A percentile compares a stretch with the other conserved stretches of the same genome.
These are phyloP conservation scores for Hymenochirus boettgeri DNA, from an alignment of 2,113 vertebrate species.

Conservation along the genomic window DNA sequence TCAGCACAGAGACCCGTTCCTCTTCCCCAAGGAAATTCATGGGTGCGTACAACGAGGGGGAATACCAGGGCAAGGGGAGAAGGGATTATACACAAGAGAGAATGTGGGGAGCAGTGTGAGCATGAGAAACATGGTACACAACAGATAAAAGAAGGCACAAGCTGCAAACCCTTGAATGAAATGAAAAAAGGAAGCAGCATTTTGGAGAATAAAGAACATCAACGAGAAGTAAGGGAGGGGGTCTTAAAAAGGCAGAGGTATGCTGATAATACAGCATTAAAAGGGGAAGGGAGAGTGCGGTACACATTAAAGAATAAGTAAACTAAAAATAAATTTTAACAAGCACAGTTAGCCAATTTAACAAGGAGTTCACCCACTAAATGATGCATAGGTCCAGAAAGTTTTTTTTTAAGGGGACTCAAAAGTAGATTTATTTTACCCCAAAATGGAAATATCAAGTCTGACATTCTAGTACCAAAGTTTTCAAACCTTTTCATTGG, in stretches of 20 bases:
- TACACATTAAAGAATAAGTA: background rate
- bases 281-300: background rate
- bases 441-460: too few species aligned
- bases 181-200: background rate
- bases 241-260: background rate
- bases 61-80: conserved; percentile 9
- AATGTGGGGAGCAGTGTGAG: conserved; percentile 1
- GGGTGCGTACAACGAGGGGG: conserved; percentile 12
- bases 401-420: too few species aligned
- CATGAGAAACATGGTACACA: background rate
- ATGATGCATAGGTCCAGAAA: too few species aligned
- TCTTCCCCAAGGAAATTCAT: conserved; percentile 28
- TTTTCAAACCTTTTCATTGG: too few species aligned
- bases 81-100: conserved; percentile 1
- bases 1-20: conserved; percentile 30
- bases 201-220: background rate
- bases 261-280: background rate
- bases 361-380: too few species aligned
- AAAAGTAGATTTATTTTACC: too few species aligned
- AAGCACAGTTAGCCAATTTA: background rate
- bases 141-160: background rate
- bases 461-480: too few species aligned
- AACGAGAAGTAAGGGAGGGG: background rate
- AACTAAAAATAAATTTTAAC: background rate
- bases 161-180: conserved; percentile 8